A percentile compares a stretch with the other conserved stretches of the same genome.
Evolutionary conservation across 1,140 invertebrate species (phyloP).

Genomic region (Dinoponera quadriceps): DNA sequence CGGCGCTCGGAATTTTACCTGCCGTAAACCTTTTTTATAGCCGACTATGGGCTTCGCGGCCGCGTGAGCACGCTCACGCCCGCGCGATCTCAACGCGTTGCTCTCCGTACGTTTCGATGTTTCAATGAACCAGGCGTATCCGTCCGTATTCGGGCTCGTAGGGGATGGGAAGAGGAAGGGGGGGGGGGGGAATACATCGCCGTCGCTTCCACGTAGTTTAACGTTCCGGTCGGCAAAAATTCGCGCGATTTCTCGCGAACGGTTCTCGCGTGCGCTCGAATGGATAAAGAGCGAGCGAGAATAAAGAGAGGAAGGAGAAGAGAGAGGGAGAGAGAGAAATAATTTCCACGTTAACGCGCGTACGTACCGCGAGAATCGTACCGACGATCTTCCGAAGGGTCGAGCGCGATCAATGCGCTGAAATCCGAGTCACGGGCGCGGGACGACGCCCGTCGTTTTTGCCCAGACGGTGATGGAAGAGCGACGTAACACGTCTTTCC

Average conservation of each 20-base stretch:
- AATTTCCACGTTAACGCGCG: no score
- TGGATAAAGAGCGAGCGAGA: no score
- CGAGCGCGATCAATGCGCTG: no score
- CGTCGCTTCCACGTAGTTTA: neutral
- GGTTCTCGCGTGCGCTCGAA: no score
- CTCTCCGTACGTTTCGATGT: slow-evolving; percentile 24
- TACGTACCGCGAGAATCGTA: no score
- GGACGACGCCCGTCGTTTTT: slow-evolving; percentile 21
- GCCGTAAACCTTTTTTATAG: slow-evolving; percentile 71
- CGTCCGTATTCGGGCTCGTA: neutral
- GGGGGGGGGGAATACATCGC: no score
- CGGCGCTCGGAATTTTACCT: slow-evolving; percentile 64
- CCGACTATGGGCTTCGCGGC: slow-evolving; percentile 47
- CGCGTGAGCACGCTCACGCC: slow-evolving; percentile 1
- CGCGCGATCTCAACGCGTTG: neutral
- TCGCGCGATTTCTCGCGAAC: neutral
- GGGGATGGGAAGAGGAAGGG: neutral
- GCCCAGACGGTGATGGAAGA: neutral
- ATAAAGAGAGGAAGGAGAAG: no score
- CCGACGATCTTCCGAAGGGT: no score
- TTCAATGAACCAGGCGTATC: slow-evolving; percentile 49
- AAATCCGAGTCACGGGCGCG: neutral
- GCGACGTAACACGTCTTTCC: slow-evolving; percentile 24
- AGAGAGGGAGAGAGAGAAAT: no score
- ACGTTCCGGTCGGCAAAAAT: neutral